phyloP scores from a whole-genome alignment of 2,797 vertebrate genomes.

The Sebastolobus alascanus region DNA sequence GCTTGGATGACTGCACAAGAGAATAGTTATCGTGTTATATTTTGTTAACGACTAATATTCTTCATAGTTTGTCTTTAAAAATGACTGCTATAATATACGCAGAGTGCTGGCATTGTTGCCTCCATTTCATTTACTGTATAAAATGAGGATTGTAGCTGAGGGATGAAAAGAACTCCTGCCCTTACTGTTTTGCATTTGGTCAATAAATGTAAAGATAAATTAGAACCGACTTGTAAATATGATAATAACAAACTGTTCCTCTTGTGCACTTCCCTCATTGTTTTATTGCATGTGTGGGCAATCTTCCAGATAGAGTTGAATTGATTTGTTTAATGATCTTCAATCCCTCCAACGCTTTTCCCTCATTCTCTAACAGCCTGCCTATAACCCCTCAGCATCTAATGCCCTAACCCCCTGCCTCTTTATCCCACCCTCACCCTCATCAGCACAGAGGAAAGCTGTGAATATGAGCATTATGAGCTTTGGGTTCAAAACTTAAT shows the following conservation, averaged over 20 bases:
- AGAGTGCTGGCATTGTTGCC: constrained; percentile 5
- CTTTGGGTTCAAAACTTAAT: constrained; percentile 91
- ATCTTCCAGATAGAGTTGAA: constrained; percentile 79
- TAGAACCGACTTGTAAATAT: constrained; percentile 75
- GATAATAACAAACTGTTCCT: constrained; percentile 71
- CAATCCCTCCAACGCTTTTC: constrained; percentile 70
- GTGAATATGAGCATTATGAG: constrained; percentile 90
- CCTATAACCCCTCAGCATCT: constrained; percentile 71
- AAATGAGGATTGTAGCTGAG: constrained; percentile 15
- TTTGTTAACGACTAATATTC: background rate
- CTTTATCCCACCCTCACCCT: constrained; percentile 74
- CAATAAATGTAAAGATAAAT: constrained; percentile 66
- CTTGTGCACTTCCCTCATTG: constrained; percentile 67
- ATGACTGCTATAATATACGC: background rate
- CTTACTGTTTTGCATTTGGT: constrained; percentile 36
- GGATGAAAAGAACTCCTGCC: constrained; percentile 19
- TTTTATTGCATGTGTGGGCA: constrained; percentile 80
- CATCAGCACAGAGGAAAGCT: constrained; percentile 85
- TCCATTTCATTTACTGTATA: constrained; percentile 38
- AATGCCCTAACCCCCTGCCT: constrained; percentile 76
- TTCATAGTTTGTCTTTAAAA: constrained; percentile 1
- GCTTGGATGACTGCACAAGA: background rate
- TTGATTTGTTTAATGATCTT: constrained; percentile 82
- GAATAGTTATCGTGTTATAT: background rate
- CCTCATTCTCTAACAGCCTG: constrained; percentile 63